Evolutionary conservation across 2,113 vertebrate genomes (phyloP).

Genomic region (Malaclemys terrapin): DNA sequence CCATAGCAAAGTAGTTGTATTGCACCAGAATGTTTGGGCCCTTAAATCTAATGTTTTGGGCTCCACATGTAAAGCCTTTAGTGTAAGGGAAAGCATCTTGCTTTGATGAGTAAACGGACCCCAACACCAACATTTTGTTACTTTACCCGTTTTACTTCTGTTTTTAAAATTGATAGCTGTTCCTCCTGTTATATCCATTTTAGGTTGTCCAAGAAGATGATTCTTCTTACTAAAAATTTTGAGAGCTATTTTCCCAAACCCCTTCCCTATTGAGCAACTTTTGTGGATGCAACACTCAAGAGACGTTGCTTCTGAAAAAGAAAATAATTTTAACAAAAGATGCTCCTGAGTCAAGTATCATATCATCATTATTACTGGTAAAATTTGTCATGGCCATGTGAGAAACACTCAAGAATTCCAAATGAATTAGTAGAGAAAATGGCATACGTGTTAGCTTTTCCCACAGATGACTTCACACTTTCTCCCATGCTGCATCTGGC

Average conservation of each 20-base stretch:
- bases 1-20: neutral
- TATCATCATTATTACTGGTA: neutral
- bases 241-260: neutral
- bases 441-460: neutral
- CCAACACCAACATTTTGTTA: neutral
- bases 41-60: neutral
- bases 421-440: neutral
- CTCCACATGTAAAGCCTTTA: neutral
- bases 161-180: neutral
- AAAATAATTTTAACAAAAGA: neutral
- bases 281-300: neutral
- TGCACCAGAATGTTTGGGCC: neutral
- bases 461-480: neutral
- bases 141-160: neutral
- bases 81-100: neutral
- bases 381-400: neutral
- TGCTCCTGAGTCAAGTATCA: neutral
- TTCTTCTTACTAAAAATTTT: slow-evolving; percentile 9
- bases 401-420: neutral
- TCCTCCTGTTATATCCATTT: neutral
- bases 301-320: neutral
- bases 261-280: neutral
- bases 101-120: neutral
- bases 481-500: neutral
- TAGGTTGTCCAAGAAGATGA: neutral